Percentiles rank a stretch among this genome's conserved stretches.
phyloP scores from a whole-genome alignment of 2,797 vertebrate species.

The Xerus rutilus region DNA sequence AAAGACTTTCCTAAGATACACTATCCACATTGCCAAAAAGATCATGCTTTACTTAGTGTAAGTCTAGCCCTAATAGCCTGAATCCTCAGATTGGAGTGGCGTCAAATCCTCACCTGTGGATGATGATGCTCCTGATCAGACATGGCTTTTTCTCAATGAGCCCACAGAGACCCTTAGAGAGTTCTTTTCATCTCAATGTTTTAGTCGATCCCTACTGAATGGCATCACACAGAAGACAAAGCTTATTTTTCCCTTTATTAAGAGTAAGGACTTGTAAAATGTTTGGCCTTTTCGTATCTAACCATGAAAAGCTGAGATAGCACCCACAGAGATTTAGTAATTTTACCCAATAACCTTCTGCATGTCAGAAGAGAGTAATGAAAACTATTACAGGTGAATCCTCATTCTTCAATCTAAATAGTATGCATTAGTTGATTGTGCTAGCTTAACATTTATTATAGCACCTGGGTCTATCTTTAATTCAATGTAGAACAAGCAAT shows the following conservation, averaged over 20 bases:
- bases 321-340: not conserved
- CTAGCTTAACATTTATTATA: not conserved
- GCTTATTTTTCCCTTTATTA: constrained; percentile 9
- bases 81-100: not conserved
- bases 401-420: not conserved
- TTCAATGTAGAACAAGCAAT: not conserved
- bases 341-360: not conserved
- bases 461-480: not conserved
- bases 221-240: not conserved
- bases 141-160: not conserved
- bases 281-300: constrained; percentile 10
- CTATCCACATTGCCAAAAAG: not conserved
- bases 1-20: not conserved
- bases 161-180: not conserved
- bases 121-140: not conserved
- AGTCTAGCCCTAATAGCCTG: not conserved
- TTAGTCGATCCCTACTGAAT: not conserved
- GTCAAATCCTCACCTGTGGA: not conserved
- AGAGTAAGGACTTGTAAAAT: not conserved
- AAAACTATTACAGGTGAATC: not conserved
- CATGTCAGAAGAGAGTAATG: not conserved
- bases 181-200: not conserved
- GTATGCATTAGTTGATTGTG: not conserved
- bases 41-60: not conserved
- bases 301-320: not conserved